These are phyloP conservation scores for Cervus canadensis DNA, from an alignment of 2,113 vertebrate species.

Conservation along the genomic window DNA sequence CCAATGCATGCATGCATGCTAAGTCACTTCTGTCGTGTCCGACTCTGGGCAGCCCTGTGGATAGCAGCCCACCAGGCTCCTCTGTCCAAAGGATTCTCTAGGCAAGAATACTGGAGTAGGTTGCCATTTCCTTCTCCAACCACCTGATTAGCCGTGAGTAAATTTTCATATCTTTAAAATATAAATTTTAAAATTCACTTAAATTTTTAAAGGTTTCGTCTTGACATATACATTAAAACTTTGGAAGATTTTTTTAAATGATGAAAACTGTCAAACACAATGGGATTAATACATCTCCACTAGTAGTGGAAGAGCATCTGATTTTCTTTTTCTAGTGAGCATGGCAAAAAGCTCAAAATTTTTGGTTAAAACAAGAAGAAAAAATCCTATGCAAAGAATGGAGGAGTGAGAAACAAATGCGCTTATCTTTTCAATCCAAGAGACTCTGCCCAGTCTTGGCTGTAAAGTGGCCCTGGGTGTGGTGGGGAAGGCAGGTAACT, in stretches of 20 bases:
- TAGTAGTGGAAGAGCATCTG: not conserved
- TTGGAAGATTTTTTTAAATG: not conserved
- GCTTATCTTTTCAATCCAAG: not conserved
- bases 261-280: not conserved
- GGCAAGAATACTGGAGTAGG: not conserved
- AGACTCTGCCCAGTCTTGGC: not conserved
- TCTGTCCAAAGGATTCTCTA: not conserved
- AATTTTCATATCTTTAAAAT: slow-evolving; percentile 6
- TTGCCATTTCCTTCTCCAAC: not conserved
- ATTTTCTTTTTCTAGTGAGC: not conserved
- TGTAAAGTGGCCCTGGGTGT: not conserved
- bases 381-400: not conserved
- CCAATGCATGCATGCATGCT: not conserved
- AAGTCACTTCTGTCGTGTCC: fast-evolving
- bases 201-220: not conserved
- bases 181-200: not conserved
- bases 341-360: not conserved
- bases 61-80: not conserved
- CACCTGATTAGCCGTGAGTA: not conserved
- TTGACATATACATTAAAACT: not conserved
- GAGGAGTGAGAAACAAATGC: not conserved
- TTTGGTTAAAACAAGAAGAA: not conserved
- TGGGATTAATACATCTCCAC: not conserved
- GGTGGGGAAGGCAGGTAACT: not conserved
- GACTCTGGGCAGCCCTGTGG: fast-evolving